Evolutionary conservation across 2,797 vertebrate species (phyloP), one percentile per base, ranked within the genome.

Genomic region (Anniella stebbinsi): DNA sequence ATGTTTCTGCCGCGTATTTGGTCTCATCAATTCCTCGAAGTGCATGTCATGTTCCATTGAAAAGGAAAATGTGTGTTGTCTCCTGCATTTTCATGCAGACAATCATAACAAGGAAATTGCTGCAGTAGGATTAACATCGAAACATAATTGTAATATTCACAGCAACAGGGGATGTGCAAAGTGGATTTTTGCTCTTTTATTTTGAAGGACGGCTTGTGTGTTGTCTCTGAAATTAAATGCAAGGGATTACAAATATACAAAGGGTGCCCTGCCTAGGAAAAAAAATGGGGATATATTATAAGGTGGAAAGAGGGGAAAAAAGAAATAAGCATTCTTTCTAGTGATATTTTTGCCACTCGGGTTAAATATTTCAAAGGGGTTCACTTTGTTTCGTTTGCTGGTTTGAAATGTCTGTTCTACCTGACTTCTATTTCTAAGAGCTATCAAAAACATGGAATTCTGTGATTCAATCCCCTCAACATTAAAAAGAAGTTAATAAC

Each of bases 61-160:
- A 91, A 88, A 85, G 57, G 70, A 54, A 92, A 86, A 88, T 92
- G 93, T 93, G 80, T 76, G 88, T 88, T 89, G 88, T 92, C 87
- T 89, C 77, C 90, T 92, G 91, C 82, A 88, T 94, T 91, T 91
- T 94, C 91, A 90, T 88, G 88, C 41, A 85, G 63, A 88, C 92
- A 77, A 85, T 91, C 1, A 10, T 89, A 92, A 89, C 63, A 89
- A 93, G 63, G 69, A 94, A 88, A 90, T 89, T 93, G 92, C 86
- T 92, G 81, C 88, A 75, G 88, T 88, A 91, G 91, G 86, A 86
- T 95, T 95, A 95, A 92, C 91, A 92, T 94, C 73, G 90, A 92
- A 95, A 92, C 82, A 63, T 94, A 93, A 95, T 92, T 93, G 90
- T 91, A 92, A 89, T 93, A 89, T 90, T 93, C 90, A 92, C 69